These are phyloP conservation scores for Canis aureus DNA, from an alignment of 2,113 vertebrate genomes.

Conservation along the genomic window DNA sequence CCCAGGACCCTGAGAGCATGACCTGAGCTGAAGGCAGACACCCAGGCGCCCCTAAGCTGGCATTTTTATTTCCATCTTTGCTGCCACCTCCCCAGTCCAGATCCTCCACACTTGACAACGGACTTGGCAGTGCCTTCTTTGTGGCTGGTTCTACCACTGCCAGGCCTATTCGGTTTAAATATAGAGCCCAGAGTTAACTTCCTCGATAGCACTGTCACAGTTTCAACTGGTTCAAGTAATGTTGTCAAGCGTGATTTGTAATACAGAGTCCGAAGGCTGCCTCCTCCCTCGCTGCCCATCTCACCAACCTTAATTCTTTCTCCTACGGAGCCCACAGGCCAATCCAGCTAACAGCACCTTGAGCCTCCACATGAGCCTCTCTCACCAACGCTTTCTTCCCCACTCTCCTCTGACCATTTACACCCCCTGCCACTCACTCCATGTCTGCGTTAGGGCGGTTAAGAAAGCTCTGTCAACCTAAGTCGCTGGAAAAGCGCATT, in stretches of 20 bases:
- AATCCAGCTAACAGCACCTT: not conserved
- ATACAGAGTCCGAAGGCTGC: accelerated
- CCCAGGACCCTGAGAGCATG: not conserved
- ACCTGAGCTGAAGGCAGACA: not conserved
- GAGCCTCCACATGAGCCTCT: not conserved
- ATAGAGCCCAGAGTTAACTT: not conserved
- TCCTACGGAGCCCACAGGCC: not conserved
- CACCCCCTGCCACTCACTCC: not conserved
- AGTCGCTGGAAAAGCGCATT: not conserved
- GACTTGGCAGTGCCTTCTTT: not conserved
- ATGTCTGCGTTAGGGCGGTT: not conserved
- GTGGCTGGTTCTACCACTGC: not conserved
- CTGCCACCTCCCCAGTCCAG: not conserved
- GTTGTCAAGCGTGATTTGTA: too few species aligned
- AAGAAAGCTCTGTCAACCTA: not conserved
- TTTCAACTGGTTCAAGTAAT: not conserved
- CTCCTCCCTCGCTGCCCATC: not conserved
- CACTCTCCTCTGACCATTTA: not conserved
- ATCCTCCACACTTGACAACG: not conserved
- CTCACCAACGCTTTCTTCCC: not conserved
- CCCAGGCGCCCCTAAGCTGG: not conserved
- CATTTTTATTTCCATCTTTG: not conserved
- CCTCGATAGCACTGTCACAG: not conserved
- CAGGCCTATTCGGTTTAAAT: not conserved
- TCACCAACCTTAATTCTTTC: not conserved